phyloP scores from a whole-genome alignment of 2,113 vertebrate species.

The Plestiodon gilberti region DNA sequence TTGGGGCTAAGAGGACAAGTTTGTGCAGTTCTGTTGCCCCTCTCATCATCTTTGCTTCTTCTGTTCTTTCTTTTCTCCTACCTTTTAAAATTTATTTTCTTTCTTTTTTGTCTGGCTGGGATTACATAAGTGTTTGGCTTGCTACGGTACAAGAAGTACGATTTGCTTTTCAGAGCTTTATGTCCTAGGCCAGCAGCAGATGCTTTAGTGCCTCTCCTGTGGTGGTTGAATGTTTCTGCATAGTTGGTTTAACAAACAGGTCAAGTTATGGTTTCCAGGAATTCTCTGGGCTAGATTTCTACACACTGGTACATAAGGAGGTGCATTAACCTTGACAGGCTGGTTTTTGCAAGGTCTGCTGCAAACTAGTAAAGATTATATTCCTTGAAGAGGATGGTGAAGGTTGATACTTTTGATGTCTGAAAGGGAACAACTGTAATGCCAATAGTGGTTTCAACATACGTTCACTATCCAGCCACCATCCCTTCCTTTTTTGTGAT shows the following conservation, averaged over 20 bases:
- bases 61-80: not conserved
- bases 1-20: not conserved
- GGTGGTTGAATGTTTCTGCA: not conserved
- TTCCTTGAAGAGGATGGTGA: not conserved
- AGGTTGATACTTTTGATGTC: not conserved
- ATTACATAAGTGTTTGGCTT: not conserved
- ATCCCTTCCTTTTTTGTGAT: not conserved
- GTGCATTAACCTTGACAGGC: not conserved
- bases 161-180: not conserved
- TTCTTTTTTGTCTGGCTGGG: not conserved
- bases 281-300: not conserved
- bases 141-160: not conserved
- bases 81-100: not conserved
- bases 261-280: not conserved
- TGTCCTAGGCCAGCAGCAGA: not conserved
- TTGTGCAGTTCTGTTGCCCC: not conserved
- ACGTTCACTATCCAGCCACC: not conserved
- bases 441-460: not conserved
- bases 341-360: not conserved
- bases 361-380: not conserved
- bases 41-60: not conserved
- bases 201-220: not conserved
- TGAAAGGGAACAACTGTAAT: not conserved
- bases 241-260: not conserved
- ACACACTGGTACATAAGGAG: not conserved